A percentile compares a stretch with the other conserved stretches of the same genome.
These are phyloP conservation scores for Ophonus ardosiacus DNA, from an alignment of 2,888 invertebrate genomes.

Conservation along the genomic window DNA sequence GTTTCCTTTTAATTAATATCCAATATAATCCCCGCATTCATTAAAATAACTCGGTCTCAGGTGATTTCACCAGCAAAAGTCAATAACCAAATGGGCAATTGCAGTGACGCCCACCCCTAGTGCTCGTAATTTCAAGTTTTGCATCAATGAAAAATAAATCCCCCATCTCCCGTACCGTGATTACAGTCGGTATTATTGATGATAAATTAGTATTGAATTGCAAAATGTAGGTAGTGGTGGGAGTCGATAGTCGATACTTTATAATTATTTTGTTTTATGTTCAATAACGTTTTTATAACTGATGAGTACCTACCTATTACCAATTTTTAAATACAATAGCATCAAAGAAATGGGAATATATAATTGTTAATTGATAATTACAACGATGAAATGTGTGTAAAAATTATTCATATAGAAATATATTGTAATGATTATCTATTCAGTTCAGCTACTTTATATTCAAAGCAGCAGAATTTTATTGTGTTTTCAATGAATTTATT, in stretches of 20 bases:
- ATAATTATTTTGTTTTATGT: constrained; percentile 28
- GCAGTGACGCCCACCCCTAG: background rate
- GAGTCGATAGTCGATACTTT: background rate
- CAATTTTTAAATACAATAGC: background rate
- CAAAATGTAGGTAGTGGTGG: constrained; percentile 2
- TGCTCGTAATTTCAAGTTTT: constrained; percentile 43
- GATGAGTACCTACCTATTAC: background rate
- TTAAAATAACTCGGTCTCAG: constrained; percentile 41
- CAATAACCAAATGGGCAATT: constrained; percentile 45
- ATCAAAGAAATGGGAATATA: background rate
- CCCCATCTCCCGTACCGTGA: constrained; percentile 11
- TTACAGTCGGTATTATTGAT: constrained; percentile 22
- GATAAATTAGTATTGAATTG: constrained; percentile 37
- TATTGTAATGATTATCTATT: too few relatives aligned
- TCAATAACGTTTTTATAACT: constrained; percentile 9
- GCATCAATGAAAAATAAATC: constrained; percentile 17
- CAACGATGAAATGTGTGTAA: background rate
- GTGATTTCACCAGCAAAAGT: constrained; percentile 46
- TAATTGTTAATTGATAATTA: background rate
- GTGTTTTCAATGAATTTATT: too few relatives aligned
- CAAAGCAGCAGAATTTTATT: too few relatives aligned
- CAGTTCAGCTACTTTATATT: too few relatives aligned
- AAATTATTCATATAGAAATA: background rate
- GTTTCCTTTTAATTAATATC: constrained; percentile 30
- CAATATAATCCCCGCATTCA: background rate